Evolutionary conservation across 1,140 invertebrate genomes (phyloP), one percentile per base, ranked within the genome.

Genomic region (Aphelinus atriplicis): DNA sequence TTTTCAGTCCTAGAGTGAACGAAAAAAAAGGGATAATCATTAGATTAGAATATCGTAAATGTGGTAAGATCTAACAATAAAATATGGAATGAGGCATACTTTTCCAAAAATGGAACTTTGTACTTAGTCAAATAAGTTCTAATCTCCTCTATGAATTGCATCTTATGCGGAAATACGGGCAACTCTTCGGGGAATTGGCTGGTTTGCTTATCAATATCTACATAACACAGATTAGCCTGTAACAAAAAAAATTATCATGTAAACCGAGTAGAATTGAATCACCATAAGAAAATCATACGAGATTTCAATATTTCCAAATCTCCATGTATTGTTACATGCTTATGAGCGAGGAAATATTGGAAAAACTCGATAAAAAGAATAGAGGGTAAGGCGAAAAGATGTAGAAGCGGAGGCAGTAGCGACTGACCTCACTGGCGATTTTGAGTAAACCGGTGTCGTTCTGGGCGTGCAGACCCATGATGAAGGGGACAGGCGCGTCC

Each of bases 401-500:
- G 26, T 26, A 26, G 26, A 26, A 26, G 26, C 26, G 26, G 26
- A 26, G 26, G 26, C 26, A 26, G 26, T 26, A 53, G 51, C 4
- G n/a, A 78, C 86, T 82, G 79, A 92, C 91, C 87, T 92, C 91
- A 83, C 87, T 92, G 66, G 88, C 88, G 65, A 92, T 90, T 79
- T 92, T 90, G 7, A 91, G 88, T 61, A 89, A 83, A 84, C 92
- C 88, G 3, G 88, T 86, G 71, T 90, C 89, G 76, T 84, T 90
- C 74, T 89, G 87, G 53, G 89, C 88, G 79, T 92, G 91, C n/a
- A 92, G 80, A 7, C 98, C 98, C 98, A 99, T 99, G 70, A 99
- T 94, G 87, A 98, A 99, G 26, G 98, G 98, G 48, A 99, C 98
- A 0, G 98, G 98, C 7, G 98, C 98, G 89, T 99, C 98, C 9